phyloP scores from a whole-genome alignment of 2,113 vertebrate genomes.

The Lepus timidus region DNA sequence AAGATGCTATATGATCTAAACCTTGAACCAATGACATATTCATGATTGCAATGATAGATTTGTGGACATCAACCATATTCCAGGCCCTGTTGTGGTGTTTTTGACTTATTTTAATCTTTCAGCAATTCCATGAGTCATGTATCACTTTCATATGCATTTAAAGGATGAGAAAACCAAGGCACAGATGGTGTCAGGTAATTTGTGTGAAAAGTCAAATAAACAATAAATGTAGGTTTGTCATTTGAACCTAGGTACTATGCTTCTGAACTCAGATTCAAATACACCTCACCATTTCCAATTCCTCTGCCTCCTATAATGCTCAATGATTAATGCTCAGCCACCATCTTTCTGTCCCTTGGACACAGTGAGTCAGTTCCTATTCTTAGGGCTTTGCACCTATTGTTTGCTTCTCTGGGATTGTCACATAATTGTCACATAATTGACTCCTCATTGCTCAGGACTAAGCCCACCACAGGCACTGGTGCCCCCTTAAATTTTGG shows the following conservation, averaged over 20 bases:
- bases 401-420: not conserved
- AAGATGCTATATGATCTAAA: not conserved
- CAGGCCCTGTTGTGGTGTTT: not conserved
- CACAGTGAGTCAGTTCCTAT: not conserved
- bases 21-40: not conserved
- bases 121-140: not conserved
- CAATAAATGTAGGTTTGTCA: not conserved
- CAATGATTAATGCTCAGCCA: not conserved
- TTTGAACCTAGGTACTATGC: not conserved
- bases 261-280: not conserved
- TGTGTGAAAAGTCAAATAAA: slow-evolving; percentile 42
- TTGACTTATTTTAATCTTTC: slow-evolving; percentile 15
- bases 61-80: not conserved
- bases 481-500: not conserved
- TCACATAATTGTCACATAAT: not conserved
- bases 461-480: not conserved
- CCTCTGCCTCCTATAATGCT: not conserved
- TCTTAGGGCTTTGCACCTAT: not conserved
- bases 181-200: not conserved
- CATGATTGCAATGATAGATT: not conserved
- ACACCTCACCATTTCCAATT: not conserved
- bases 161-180: not conserved
- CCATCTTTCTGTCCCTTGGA: not conserved
- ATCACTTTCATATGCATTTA: not conserved
- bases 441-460: not conserved